Evolutionary conservation across 2,888 invertebrate species (phyloP).

Genomic region (Tiliacea aurago): DNA sequence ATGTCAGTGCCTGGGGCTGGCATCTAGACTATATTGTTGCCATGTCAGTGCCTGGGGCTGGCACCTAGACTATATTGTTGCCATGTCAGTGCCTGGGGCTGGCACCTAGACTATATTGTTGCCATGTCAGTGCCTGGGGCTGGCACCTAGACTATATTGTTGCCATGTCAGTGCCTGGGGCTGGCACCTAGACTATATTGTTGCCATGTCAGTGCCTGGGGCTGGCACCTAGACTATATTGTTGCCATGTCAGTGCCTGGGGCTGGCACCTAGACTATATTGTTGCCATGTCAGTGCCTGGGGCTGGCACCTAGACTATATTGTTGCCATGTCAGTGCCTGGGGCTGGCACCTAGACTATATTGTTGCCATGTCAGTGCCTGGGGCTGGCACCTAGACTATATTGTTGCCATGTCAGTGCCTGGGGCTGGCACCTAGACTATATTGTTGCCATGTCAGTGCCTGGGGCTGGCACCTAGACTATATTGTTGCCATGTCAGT

Average conservation of each 20-base stretch:
- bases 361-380: background rate
- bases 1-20: background rate
- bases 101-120: background rate
- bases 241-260: background rate
- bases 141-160: background rate
- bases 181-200: background rate
- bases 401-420: background rate
- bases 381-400: background rate
- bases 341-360: background rate
- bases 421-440: background rate
- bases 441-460: background rate
- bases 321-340: background rate
- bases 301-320: background rate
- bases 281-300: background rate
- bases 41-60: background rate
- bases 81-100: background rate
- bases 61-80: background rate
- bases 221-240: background rate
- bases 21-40: background rate
- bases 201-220: background rate
- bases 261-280: background rate
- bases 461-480: background rate
- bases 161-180: background rate
- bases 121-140: background rate
- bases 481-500: background rate